A percentile compares a stretch with the other conserved stretches of the same genome.
These are phyloP conservation scores for Meda fulgida DNA, from an alignment of 2,797 vertebrate genomes.

Conservation along the genomic window DNA sequence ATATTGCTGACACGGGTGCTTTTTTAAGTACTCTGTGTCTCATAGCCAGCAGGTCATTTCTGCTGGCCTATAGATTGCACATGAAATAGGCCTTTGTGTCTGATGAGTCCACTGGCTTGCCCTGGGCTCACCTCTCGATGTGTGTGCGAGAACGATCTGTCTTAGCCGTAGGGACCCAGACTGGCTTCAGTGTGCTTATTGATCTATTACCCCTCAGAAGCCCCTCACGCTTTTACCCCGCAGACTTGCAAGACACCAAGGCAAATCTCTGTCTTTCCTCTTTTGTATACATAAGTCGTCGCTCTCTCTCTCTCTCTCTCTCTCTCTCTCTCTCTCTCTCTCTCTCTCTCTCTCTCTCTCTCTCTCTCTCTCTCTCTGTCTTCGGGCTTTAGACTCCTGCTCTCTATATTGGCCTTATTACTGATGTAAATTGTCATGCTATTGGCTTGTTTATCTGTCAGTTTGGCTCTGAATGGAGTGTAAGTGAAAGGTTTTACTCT, in stretches of 20 bases:
- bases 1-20: constrained; percentile 50
- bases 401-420: constrained; percentile 1
- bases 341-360: constrained; percentile 6
- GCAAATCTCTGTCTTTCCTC: constrained; percentile 31
- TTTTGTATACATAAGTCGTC: constrained; percentile 6
- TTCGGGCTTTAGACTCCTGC: not conserved
- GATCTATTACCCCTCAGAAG: constrained; percentile 48
- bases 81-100: constrained; percentile 45
- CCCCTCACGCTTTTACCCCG: constrained; percentile 26
- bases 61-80: constrained; percentile 45
- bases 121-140: constrained; percentile 39
- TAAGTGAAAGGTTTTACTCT: constrained; percentile 23
- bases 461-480: constrained; percentile 21
- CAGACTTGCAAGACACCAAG: constrained; percentile 17
- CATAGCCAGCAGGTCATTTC: constrained; percentile 44
- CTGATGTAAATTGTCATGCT: constrained; percentile 33
- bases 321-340: constrained; percentile 4
- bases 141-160: constrained; percentile 40
- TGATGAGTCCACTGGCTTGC: constrained; percentile 48
- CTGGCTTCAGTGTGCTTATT: constrained; percentile 49
- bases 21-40: constrained; percentile 54
- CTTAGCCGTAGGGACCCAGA: constrained; percentile 35
- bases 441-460: constrained; percentile 32
- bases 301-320: not conserved
- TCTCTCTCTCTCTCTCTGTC: not conserved